These are phyloP conservation scores for Ophonus ardosiacus DNA, from an alignment of 2,888 invertebrate species.

Conservation along the genomic window DNA sequence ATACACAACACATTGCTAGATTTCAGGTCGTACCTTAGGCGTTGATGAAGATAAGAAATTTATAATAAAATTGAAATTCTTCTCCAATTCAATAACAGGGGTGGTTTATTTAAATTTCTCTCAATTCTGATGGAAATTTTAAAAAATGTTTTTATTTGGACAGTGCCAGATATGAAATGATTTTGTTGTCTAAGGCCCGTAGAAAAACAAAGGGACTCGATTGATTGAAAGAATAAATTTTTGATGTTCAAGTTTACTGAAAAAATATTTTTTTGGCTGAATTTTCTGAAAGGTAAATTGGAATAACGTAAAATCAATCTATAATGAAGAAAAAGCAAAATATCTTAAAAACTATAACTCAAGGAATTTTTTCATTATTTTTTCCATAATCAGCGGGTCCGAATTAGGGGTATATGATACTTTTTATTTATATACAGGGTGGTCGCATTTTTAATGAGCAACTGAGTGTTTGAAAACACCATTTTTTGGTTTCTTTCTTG, in stretches of 20 bases:
- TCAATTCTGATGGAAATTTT: conserved; percentile 20
- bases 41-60: neutral
- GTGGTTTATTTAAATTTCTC: neutral
- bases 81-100: neutral
- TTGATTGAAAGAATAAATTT: neutral
- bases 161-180: neutral
- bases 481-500: neutral
- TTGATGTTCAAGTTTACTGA: neutral
- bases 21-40: too few relatives aligned
- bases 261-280: neutral
- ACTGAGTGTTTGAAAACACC: too few relatives aligned
- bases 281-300: neutral
- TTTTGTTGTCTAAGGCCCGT: conserved; percentile 4
- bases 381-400: too few relatives aligned
- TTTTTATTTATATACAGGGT: too few relatives aligned
- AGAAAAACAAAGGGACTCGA: neutral
- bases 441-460: too few relatives aligned
- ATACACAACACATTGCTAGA: neutral
- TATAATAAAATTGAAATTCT: neutral
- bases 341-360: too few relatives aligned
- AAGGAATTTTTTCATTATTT: too few relatives aligned
- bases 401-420: too few relatives aligned
- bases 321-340: too few relatives aligned
- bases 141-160: conserved; percentile 28
- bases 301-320: neutral